phyloP scores from a whole-genome alignment of 2,888 invertebrate genomes.

The Leptopilina myrica region DNA sequence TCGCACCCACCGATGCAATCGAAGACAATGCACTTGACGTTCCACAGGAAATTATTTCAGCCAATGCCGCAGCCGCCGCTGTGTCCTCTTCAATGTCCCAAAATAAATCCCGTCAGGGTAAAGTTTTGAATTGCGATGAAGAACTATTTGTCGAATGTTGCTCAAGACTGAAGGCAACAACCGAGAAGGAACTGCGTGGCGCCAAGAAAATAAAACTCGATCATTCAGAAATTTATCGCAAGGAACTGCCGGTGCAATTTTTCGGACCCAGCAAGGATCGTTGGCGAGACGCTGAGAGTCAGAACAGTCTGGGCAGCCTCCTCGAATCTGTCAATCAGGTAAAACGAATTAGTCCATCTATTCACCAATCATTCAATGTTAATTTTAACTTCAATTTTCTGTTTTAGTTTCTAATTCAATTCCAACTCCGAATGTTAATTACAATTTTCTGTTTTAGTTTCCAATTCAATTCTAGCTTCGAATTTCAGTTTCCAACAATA shows the following conservation, averaged over 20 bases:
- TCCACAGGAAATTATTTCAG: slow-evolving; percentile 59
- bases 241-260: slow-evolving; percentile 63
- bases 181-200: slow-evolving; percentile 72
- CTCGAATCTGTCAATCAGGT: slow-evolving; percentile 75
- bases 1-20: slow-evolving; percentile 71
- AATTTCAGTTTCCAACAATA: background rate
- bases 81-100: slow-evolving; percentile 44
- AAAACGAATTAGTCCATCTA: background rate
- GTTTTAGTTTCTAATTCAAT: slow-evolving; percentile 2
- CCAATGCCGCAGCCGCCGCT: background rate
- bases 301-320: slow-evolving; percentile 73
- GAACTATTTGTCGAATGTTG: slow-evolving; percentile 75
- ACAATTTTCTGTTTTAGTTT: background rate
- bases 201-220: slow-evolving; percentile 74
- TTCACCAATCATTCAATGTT: too few relatives aligned
- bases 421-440: background rate
- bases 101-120: slow-evolving; percentile 68
- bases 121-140: slow-evolving; percentile 73
- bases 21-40: slow-evolving; percentile 73
- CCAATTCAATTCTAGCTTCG: background rate
- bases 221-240: slow-evolving; percentile 67
- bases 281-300: slow-evolving; percentile 74
- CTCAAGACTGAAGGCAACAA: slow-evolving; percentile 73
- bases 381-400: background rate
- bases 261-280: slow-evolving; percentile 65